Evolutionary conservation across 2,888 invertebrate species (phyloP).

Genomic region (Hermaeophaga mercurialis): DNA sequence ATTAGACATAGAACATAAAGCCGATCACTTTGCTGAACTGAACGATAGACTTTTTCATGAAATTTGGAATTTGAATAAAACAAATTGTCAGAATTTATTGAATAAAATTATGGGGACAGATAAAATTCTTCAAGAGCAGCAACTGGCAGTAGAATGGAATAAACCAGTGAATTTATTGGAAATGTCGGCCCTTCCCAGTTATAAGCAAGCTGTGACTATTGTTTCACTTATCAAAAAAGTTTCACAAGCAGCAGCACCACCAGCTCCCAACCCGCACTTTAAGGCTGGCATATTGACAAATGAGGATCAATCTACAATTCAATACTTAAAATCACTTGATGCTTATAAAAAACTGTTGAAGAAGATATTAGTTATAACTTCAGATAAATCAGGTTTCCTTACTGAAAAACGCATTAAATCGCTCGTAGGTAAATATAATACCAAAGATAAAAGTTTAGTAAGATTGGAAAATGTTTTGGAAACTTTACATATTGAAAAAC

Average conservation of each 20-base stretch:
- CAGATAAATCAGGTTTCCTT: conserved; percentile 75
- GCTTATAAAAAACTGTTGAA: conserved; percentile 17
- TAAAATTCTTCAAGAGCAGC: conserved; percentile 65
- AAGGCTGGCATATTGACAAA: too few species aligned
- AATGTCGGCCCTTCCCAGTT: conserved; percentile 58
- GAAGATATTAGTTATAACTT: conserved; percentile 53
- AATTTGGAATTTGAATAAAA: conserved; percentile 68
- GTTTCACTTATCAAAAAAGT: too few species aligned
- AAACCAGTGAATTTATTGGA: conserved; percentile 55
- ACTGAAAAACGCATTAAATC: conserved; percentile 72
- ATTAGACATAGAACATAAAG: conserved; percentile 71
- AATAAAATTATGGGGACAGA: conserved; percentile 64
- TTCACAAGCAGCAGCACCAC: too few species aligned
- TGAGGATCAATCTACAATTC: too few species aligned
- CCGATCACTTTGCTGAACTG: conserved; percentile 65
- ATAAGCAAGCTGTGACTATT: neutral
- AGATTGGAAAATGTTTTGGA: conserved; percentile 77
- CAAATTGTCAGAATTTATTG: conserved; percentile 59
- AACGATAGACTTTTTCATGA: conserved; percentile 68
- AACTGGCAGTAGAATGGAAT: conserved; percentile 65
- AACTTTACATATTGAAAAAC: conserved; percentile 74
- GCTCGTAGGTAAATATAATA: conserved; percentile 68
- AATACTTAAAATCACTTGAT: neutral
- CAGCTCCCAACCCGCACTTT: too few species aligned
- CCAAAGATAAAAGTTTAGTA: conserved; percentile 68